Evolutionary conservation across 2,113 vertebrate species (phyloP).

Genomic region (Xyrauchen texanus): DNA sequence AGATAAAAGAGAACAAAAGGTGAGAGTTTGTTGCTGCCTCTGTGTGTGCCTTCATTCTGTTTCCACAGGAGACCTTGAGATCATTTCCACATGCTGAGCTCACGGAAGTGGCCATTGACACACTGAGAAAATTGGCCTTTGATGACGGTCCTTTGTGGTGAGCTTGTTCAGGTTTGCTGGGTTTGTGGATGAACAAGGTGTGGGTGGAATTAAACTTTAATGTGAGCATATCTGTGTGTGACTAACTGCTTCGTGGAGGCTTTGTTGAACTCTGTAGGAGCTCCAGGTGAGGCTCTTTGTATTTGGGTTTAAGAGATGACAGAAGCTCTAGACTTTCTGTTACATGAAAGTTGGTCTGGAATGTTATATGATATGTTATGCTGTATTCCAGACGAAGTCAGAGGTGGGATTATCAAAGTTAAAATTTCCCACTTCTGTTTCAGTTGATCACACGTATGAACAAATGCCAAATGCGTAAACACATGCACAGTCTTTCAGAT

Average conservation of each 20-base stretch:
- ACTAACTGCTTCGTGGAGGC: neutral
- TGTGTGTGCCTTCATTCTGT: neutral
- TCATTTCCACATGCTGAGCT: constrained; percentile 22
- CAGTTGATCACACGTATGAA: no score
- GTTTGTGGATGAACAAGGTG: constrained; percentile 54
- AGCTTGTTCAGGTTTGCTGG: constrained; percentile 56
- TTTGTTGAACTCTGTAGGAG: constrained; percentile 1
- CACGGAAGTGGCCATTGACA: constrained; percentile 44
- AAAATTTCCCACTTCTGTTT: no score
- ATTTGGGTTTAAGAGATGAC: neutral
- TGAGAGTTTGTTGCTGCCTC: neutral
- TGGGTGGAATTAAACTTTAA: constrained; percentile 46
- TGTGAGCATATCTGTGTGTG: constrained; percentile 5
- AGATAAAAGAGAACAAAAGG: neutral
- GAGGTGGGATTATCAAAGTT: no score
- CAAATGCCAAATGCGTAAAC: no score
- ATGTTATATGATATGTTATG: neutral
- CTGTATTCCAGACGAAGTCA: no score
- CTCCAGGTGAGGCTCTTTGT: neutral
- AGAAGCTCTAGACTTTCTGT: neutral
- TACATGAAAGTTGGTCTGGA: neutral
- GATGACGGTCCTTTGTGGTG: constrained; percentile 56
- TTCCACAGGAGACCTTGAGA: neutral
- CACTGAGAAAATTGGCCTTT: constrained; percentile 59
- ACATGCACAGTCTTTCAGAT: no score